Conservation (phyloP, 2,797 vertebrate genomes). For the Sphenopsis melanotis region DNA sequence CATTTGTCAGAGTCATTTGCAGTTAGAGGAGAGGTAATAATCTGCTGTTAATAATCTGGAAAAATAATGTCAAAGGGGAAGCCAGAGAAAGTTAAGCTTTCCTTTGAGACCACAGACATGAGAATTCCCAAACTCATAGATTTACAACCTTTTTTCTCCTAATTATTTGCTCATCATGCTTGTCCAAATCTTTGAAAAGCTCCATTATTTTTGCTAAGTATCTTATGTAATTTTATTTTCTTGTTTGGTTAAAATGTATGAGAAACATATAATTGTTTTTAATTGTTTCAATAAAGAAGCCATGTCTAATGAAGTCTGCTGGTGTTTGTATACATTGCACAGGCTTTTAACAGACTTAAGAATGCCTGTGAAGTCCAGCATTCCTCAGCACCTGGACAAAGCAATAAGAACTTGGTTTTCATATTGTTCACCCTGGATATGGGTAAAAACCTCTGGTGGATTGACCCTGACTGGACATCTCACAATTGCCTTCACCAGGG, state of each 20-base stretch:
- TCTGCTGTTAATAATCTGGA: neutral
- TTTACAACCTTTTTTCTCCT: neutral
- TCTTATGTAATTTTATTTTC: neutral
- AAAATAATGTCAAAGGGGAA: neutral
- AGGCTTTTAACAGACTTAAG: neutral
- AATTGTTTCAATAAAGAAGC: neutral
- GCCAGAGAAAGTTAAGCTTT: neutral
- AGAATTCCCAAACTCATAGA: neutral
- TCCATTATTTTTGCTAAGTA: neutral
- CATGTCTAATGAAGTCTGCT: neutral
- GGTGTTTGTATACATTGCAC: accelerated
- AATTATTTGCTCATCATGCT: neutral
- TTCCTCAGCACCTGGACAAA: neutral
- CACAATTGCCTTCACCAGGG: neutral
- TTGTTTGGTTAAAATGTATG: neutral
- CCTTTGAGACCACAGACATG: neutral
- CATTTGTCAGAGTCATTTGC: neutral
- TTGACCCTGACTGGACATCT: neutral
- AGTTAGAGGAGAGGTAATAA: neutral
- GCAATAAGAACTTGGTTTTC: neutral
- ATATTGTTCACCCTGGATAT: accelerated
- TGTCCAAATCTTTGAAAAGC: neutral
- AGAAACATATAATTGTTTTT: neutral
- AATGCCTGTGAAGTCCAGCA: neutral
- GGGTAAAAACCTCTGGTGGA: neutral